Evolutionary conservation across 2,888 invertebrate genomes (phyloP), one percentile per base, ranked within the genome.

Genomic region (Orthosia gothica): DNA sequence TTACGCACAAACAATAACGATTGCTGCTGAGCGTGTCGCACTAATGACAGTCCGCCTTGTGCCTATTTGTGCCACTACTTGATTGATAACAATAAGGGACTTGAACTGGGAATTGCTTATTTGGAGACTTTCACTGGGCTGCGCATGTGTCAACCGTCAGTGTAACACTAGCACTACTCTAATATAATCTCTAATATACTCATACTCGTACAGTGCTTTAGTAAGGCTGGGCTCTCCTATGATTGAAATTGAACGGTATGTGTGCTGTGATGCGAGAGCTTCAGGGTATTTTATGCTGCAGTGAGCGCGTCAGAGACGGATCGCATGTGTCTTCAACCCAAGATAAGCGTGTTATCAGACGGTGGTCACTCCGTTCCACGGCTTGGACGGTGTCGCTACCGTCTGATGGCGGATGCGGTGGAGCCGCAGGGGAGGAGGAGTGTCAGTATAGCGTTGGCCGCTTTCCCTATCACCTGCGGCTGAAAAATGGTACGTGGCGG

Each of bases 41-140:
- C 64, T 66, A 69, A 76, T 68, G 77, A 70, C 26, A 54, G 52
- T 45, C 45, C 61, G 20, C 23, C 26, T 45, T n/a, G 50, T 23
- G 50, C 23, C 62, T 49, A 45, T 47, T 65, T 61, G 59, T 45
- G 40, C 55, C 20, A 26, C 68, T 40, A 9, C 50, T 26, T 47
- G 45, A 50, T 23, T 40, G 55, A 58, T 82, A 69, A 58, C 47
- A 49, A n/a, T 23, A 26, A 47, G n/a, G 0, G 12, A 55, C 63
- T 26, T 23, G 15, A 15, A 4, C 13, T 47, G 47, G 47, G 15
- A 50, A 50, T 18, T 50, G 50, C 16, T 13, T 47, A 26, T 47
- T 45, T 26, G 16, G 12, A 62, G 18, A 23, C 23, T 54, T 32
- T 9, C 32, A 23, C 18, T 23, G 20, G 55, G 18, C 15, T 66